Percentiles rank a stretch among this genome's conserved stretches.
Evolutionary conservation across 2,113 vertebrate species (phyloP).

Genomic region (Albula goreensis): DNA sequence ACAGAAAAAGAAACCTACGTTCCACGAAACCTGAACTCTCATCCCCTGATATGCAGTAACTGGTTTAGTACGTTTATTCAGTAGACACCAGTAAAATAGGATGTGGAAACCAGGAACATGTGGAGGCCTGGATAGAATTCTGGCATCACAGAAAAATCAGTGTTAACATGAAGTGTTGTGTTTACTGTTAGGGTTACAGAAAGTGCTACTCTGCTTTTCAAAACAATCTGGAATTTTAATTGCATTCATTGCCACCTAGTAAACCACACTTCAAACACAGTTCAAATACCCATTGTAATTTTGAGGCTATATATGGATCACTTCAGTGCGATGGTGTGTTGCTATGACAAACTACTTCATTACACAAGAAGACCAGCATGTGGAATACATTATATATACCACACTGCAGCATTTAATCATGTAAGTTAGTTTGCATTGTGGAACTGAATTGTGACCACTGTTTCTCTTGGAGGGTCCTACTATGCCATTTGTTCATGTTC

Average conservation of each 20-base stretch:
- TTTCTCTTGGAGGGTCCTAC: no score
- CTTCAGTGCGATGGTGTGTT: neutral
- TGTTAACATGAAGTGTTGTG: neutral
- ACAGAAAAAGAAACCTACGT: neutral
- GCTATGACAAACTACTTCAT: neutral
- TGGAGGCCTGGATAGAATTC: neutral
- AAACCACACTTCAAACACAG: neutral
- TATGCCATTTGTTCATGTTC: no score
- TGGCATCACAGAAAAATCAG: neutral
- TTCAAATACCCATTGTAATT: neutral
- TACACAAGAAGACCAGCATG: neutral
- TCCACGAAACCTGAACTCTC: conserved; percentile 6
- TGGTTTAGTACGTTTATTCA: conserved; percentile 5
- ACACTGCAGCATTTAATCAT: neutral
- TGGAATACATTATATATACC: neutral
- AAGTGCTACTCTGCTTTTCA: neutral
- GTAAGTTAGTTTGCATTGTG: neutral
- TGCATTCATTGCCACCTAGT: neutral
- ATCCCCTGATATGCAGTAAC: neutral
- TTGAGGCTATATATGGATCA: neutral
- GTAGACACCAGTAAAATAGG: neutral
- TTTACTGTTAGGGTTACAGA: neutral
- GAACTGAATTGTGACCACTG: neutral
- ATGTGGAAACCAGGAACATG: conserved; percentile 7
- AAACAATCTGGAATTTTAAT: conserved; percentile 5